Conservation (phyloP, 2,888 invertebrate species). For the Griposia aprilina region DNA sequence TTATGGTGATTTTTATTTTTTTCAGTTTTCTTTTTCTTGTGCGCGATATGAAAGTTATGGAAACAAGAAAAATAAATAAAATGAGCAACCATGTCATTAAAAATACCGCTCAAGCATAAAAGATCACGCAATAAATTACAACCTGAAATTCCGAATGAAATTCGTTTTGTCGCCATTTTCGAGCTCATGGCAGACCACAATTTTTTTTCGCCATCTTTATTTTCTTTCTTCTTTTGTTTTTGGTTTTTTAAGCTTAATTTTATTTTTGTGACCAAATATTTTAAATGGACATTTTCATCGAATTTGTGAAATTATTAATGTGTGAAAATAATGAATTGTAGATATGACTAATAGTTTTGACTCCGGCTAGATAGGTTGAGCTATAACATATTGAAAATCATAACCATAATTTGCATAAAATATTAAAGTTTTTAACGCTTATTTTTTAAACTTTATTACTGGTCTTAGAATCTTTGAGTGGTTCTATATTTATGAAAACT, state of each 20-base stretch:
- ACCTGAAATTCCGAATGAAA: slow-evolving; percentile 34
- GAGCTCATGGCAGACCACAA: slow-evolving; percentile 29
- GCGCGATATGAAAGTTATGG: background rate
- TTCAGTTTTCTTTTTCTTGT: background rate
- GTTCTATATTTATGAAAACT: background rate
- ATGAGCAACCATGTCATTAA: slow-evolving; percentile 40
- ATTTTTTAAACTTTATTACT: no score
- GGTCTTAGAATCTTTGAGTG: background rate
- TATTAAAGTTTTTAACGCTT: background rate
- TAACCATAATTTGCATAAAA: background rate
- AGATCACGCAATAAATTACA: slow-evolving; percentile 48
- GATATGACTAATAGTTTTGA: slow-evolving; percentile 11
- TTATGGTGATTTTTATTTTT: background rate
- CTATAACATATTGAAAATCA: background rate
- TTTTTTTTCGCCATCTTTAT: slow-evolving; percentile 17
- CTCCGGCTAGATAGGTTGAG: background rate
- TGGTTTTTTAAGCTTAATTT: background rate
- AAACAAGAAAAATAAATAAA: slow-evolving; percentile 20
- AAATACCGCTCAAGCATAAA: slow-evolving; percentile 44
- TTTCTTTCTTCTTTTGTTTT: slow-evolving; percentile 22
- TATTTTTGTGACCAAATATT: background rate
- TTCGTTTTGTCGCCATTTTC: slow-evolving; percentile 45
- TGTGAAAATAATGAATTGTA: slow-evolving; percentile 1
- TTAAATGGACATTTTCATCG: background rate
- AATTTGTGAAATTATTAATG: background rate